These are phyloP conservation scores for Hypercompe scribonia DNA, from an alignment of 2,888 invertebrate species.

Conservation along the genomic window DNA sequence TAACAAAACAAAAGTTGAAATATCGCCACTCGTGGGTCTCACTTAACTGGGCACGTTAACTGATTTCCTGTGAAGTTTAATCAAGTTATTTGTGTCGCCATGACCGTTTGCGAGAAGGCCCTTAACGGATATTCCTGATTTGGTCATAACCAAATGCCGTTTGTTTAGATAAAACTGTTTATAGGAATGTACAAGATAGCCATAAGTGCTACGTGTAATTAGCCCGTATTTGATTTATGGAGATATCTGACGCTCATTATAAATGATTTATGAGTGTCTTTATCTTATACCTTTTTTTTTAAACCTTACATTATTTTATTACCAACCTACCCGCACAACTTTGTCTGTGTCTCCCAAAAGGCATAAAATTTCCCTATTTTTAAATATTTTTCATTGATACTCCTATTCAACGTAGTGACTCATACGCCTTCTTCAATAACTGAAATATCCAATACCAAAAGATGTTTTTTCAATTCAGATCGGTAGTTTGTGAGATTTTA, in stretches of 20 bases:
- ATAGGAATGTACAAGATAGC: slow-evolving; percentile 48
- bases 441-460: too few relatives aligned
- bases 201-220: slow-evolving; percentile 32
- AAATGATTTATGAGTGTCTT: slow-evolving; percentile 29
- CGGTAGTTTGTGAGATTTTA: not conserved
- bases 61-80: slow-evolving; percentile 60
- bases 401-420: too few relatives aligned
- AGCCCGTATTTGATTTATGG: slow-evolving; percentile 36
- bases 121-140: slow-evolving; percentile 52
- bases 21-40: slow-evolving; percentile 34
- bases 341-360: not conserved
- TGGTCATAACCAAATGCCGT: slow-evolving; percentile 55
- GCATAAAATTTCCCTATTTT: too few relatives aligned
- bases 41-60: slow-evolving; percentile 46
- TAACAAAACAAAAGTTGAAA: slow-evolving; percentile 22
- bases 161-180: slow-evolving; percentile 51
- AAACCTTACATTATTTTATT: not conserved
- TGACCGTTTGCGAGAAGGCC: slow-evolving; percentile 50
- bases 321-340: not conserved
- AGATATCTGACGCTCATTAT: slow-evolving; percentile 28
- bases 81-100: slow-evolving; percentile 59
- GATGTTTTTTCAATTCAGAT: slow-evolving; percentile 5
- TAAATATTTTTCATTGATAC: too few relatives aligned
- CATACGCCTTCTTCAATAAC: too few relatives aligned
- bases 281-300: not conserved